Percentiles rank a stretch among this genome's conserved stretches.
Evolutionary conservation across 2,113 vertebrate species (phyloP).

Genomic region (Talpa occidentalis): DNA sequence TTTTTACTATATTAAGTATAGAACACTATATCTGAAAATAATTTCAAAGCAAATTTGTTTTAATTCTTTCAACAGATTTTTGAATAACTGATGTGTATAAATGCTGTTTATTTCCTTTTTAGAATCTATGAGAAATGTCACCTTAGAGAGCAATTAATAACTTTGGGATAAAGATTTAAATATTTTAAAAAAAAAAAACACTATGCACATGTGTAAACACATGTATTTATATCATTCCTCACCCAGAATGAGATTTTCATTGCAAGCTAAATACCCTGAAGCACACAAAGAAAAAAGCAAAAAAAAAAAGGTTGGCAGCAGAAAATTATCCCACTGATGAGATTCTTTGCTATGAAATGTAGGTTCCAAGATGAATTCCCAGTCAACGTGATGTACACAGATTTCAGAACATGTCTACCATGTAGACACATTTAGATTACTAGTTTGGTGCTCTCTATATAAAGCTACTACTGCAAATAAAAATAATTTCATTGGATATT

Average conservation of each 20-base stretch:
- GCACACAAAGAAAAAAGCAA: not conserved
- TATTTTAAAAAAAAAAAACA: not conserved
- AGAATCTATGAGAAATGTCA: not conserved
- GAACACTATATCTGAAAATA: slow-evolving; percentile 5
- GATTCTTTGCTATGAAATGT: too few relatives aligned
- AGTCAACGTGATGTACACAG: not conserved
- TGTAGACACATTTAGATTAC: not conserved
- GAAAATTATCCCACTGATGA: too few relatives aligned
- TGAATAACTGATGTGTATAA: not conserved
- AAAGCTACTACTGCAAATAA: not conserved
- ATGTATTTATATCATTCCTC: not conserved
- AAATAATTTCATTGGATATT: not conserved
- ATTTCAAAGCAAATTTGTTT: slow-evolving; percentile 42
- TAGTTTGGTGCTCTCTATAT: not conserved
- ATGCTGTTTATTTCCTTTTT: not conserved
- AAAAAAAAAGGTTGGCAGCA: too few relatives aligned
- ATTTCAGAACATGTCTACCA: not conserved
- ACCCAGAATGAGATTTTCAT: not conserved
- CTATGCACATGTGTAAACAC: not conserved
- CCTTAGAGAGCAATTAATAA: not conserved
- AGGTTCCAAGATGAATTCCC: too few relatives aligned
- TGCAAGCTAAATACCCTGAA: slow-evolving; percentile 23
- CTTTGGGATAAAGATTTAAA: slow-evolving; percentile 1
- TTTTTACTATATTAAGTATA: slow-evolving; percentile 49
- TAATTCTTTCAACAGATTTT: slow-evolving; percentile 30